Evolutionary conservation across 1,140 invertebrate genomes (phyloP).

Genomic region (Nylanderia fulva): DNA sequence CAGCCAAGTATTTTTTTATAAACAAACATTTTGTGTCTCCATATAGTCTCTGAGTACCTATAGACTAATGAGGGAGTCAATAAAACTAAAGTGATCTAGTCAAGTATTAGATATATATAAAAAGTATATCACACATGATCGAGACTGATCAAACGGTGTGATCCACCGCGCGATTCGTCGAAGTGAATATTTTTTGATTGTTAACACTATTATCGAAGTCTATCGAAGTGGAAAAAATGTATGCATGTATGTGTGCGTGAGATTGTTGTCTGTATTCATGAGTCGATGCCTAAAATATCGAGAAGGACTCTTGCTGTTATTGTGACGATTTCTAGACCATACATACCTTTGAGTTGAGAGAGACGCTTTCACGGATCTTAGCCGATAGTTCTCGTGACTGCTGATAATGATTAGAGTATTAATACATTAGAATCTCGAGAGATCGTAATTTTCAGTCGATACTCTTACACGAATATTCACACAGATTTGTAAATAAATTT

Average conservation of each 20-base stretch:
- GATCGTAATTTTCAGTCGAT: slow-evolving; percentile 31
- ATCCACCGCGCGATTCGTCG: slow-evolving; percentile 42
- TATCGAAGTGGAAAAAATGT: slow-evolving; percentile 54
- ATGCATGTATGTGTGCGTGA: background rate
- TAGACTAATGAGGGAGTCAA: slow-evolving; percentile 69
- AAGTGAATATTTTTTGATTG: slow-evolving; percentile 75
- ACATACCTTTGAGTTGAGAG: slow-evolving; percentile 50
- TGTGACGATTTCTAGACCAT: slow-evolving; percentile 59
- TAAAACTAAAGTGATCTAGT: slow-evolving; percentile 84
- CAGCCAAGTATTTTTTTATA: slow-evolving; percentile 85
- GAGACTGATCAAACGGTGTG: slow-evolving; percentile 15
- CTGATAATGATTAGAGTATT: slow-evolving; percentile 63
- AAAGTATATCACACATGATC: slow-evolving; percentile 58
- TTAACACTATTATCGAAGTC: slow-evolving; percentile 73
- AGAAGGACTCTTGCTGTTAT: slow-evolving; percentile 35
- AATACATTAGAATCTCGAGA: slow-evolving; percentile 47
- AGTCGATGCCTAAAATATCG: slow-evolving; percentile 66
- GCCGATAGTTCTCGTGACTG: slow-evolving; percentile 35
- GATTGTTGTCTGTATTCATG: slow-evolving; percentile 37
- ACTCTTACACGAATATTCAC: slow-evolving; percentile 64
- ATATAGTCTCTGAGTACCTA: slow-evolving; percentile 77
- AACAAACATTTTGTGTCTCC: slow-evolving; percentile 75
- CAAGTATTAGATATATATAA: slow-evolving; percentile 76
- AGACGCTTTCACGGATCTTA: slow-evolving; percentile 48
- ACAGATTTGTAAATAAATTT: slow-evolving; percentile 74